These are phyloP conservation scores for Xenotilapia leptura DNA, from an alignment of 2,113 vertebrate species.

Conservation along the genomic window DNA sequence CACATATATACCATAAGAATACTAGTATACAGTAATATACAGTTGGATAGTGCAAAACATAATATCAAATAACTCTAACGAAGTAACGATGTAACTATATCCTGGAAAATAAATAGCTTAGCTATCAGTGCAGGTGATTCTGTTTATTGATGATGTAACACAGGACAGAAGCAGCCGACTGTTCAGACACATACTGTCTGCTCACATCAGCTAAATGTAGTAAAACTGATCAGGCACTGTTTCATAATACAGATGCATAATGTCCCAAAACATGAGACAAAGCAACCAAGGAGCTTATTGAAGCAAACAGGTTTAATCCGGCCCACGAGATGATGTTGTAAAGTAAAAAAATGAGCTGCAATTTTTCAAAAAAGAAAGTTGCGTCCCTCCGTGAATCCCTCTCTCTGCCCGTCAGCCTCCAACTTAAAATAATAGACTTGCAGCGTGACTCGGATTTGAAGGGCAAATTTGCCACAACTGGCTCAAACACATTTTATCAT, in stretches of 20 bases:
- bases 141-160: not conserved
- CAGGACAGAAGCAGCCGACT: not conserved
- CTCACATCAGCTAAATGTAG: not conserved
- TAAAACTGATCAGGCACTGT: not conserved
- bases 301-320: not conserved
- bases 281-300: not conserved
- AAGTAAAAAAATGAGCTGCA: fast-evolving
- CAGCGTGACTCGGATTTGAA: fast-evolving
- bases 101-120: not conserved
- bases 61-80: not conserved
- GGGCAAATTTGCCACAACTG: not conserved
- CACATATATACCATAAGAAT: not conserved
- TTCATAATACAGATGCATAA: not conserved
- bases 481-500: not conserved
- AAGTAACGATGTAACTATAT: not conserved
- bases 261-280: not conserved
- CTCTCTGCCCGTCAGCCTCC: fast-evolving
- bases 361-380: not conserved
- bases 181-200: not conserved
- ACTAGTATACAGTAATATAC: not conserved
- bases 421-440: not conserved
- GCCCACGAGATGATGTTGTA: not conserved
- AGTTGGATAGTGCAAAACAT: not conserved
- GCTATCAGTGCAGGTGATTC: not conserved
- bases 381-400: not conserved